Conservation (phyloP, 2,113 vertebrate genomes). For the Ctenomys sociabilis region DNA sequence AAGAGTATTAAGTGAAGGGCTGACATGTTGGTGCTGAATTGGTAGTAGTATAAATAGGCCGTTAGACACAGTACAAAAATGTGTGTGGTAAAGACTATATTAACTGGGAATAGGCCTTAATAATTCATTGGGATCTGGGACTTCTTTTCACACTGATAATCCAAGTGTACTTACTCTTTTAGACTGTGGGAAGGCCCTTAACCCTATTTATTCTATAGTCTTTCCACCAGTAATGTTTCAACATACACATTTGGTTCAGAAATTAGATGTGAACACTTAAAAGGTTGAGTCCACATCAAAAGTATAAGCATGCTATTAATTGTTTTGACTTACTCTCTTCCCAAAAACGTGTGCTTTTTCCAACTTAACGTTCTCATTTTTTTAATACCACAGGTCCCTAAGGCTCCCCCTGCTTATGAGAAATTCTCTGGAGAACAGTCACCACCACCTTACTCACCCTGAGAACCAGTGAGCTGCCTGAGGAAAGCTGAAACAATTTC, state of each 20-base stretch:
- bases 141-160: background rate
- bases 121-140: background rate
- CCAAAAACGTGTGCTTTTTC: background rate
- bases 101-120: background rate
- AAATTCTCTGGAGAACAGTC: conserved; percentile 88
- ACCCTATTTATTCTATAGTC: background rate
- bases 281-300: conserved; percentile 1
- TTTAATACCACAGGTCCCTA: conserved; percentile 88
- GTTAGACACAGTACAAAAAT: background rate
- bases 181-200: background rate
- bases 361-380: background rate
- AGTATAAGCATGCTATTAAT: background rate
- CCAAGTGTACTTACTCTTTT: background rate
- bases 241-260: background rate
- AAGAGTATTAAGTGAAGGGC: background rate
- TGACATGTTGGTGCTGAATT: background rate
- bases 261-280: background rate
- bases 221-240: background rate
- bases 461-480: conserved; percentile 68
- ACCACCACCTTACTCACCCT: conserved; percentile 94
- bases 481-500: background rate
- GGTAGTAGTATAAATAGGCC: background rate
- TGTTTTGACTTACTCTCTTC: background rate
- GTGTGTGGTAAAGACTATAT: background rate
- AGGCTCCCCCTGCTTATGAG: conserved; percentile 95